phyloP scores from a whole-genome alignment of 2,888 invertebrate genomes.

The Noctua janthe region DNA sequence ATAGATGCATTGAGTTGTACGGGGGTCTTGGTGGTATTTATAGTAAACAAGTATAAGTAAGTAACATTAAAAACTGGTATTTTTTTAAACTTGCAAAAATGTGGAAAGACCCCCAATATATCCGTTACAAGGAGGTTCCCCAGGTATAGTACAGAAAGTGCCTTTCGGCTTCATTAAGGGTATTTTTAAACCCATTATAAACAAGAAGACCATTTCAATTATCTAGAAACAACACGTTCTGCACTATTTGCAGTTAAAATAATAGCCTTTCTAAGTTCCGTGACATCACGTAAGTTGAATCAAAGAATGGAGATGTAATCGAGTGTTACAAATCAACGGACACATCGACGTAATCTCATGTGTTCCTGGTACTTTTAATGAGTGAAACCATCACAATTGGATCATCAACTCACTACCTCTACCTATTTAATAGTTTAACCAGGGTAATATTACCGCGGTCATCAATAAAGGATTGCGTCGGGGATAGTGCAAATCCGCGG shows the following conservation, averaged over 20 bases:
- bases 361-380: slow-evolving; percentile 60
- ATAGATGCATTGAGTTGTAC: no score
- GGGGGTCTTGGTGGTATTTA: no score
- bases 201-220: slow-evolving; percentile 5
- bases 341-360: slow-evolving; percentile 52
- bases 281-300: slow-evolving; percentile 56
- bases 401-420: slow-evolving; percentile 1
- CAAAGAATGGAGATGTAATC: slow-evolving; percentile 61
- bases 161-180: neutral
- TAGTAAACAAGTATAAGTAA: no score
- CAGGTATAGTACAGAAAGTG: neutral
- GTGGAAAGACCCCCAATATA: neutral
- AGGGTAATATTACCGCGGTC: neutral
- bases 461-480: no score
- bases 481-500: no score
- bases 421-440: neutral
- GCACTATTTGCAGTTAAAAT: slow-evolving; percentile 43
- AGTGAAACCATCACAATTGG: slow-evolving; percentile 52
- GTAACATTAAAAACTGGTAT: no score
- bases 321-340: slow-evolving; percentile 63
- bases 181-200: neutral
- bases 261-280: slow-evolving; percentile 41
- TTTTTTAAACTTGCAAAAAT: neutral
- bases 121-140: neutral
- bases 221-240: slow-evolving; percentile 15